Percentiles rank a stretch among this genome's conserved stretches.
Conservation (phyloP, 1,140 invertebrate species). For the Cotesia vestalis region DNA sequence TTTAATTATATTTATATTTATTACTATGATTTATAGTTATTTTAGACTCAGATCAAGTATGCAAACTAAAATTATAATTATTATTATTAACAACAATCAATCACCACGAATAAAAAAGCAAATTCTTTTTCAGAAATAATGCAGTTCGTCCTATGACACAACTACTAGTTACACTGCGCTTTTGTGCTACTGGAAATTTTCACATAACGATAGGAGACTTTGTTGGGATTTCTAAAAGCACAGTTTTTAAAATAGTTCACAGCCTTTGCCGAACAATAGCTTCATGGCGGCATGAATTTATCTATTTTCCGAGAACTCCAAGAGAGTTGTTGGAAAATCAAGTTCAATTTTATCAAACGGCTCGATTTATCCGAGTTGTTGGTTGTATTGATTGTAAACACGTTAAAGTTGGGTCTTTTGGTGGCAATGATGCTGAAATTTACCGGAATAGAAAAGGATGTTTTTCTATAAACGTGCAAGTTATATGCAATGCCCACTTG, state of each 20-base stretch:
- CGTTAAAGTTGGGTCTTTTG: slow-evolving; percentile 45
- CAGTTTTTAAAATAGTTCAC: slow-evolving; percentile 37
- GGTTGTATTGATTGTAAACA: slow-evolving; percentile 61
- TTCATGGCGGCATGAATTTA: slow-evolving; percentile 36
- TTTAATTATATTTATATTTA: too few species aligned
- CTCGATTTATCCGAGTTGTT: slow-evolving; percentile 55
- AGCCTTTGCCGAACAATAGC: slow-evolving; percentile 40
- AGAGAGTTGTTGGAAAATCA: slow-evolving; percentile 40
- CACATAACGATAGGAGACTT: slow-evolving; percentile 38
- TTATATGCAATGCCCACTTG: slow-evolving; percentile 51
- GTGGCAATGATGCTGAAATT: slow-evolving; percentile 54
- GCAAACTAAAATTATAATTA: too few species aligned
- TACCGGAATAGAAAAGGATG: slow-evolving; percentile 61
- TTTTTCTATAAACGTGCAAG: slow-evolving; percentile 60
- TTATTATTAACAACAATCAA: too few species aligned
- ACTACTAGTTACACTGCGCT: slow-evolving; percentile 39
- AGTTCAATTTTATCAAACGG: slow-evolving; percentile 50
- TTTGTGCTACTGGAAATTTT: slow-evolving; percentile 39
- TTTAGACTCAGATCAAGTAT: too few species aligned
- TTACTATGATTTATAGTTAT: too few species aligned
- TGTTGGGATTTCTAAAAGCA: slow-evolving; percentile 33
- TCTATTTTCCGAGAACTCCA: slow-evolving; percentile 44
- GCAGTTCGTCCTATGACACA: slow-evolving; percentile 29
- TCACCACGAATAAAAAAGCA: too few species aligned
- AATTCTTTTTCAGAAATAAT: neutral